Evolutionary conservation across 2,888 invertebrate species (phyloP).

Genomic region (Orthosia incerta): DNA sequence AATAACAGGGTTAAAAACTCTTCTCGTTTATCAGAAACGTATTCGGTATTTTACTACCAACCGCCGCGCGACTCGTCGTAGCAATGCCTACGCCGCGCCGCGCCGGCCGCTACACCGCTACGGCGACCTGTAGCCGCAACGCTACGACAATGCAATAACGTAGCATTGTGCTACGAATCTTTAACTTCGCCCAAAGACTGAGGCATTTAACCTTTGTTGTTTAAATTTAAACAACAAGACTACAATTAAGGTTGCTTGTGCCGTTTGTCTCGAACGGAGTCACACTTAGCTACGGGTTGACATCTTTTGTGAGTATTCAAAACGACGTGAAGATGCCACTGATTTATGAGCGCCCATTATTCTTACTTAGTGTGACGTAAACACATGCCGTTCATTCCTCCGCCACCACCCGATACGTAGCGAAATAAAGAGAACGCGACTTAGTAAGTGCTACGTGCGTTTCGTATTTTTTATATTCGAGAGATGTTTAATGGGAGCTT

Average conservation of each 20-base stretch:
- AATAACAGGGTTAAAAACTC: neutral
- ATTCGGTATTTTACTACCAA: slow-evolving; percentile 16
- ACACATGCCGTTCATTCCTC: slow-evolving; percentile 83
- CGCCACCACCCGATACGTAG: slow-evolving; percentile 61
- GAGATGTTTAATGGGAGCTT: slow-evolving; percentile 60
- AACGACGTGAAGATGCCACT: slow-evolving; percentile 85
- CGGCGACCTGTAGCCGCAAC: slow-evolving; percentile 25
- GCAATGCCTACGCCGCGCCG: slow-evolving; percentile 31
- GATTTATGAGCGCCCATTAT: slow-evolving; percentile 86
- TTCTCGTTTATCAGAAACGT: neutral
- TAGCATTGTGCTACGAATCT: slow-evolving; percentile 54
- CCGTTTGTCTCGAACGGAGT: slow-evolving; percentile 75
- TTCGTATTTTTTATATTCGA: slow-evolving; percentile 60
- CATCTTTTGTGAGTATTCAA: slow-evolving; percentile 84
- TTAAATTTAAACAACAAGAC: slow-evolving; percentile 67
- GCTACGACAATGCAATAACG: slow-evolving; percentile 51
- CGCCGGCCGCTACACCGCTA: slow-evolving; percentile 27
- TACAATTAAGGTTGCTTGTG: slow-evolving; percentile 66
- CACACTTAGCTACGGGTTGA: slow-evolving; percentile 76
- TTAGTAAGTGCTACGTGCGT: slow-evolving; percentile 49
- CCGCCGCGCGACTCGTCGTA: slow-evolving; percentile 21
- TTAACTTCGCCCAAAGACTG: slow-evolving; percentile 36
- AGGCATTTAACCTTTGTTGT: slow-evolving; percentile 41
- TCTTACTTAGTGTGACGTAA: slow-evolving; percentile 86
- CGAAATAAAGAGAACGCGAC: slow-evolving; percentile 61